Conservation (phyloP, 2,888 invertebrate species). For the Phaonia tiefii region DNA sequence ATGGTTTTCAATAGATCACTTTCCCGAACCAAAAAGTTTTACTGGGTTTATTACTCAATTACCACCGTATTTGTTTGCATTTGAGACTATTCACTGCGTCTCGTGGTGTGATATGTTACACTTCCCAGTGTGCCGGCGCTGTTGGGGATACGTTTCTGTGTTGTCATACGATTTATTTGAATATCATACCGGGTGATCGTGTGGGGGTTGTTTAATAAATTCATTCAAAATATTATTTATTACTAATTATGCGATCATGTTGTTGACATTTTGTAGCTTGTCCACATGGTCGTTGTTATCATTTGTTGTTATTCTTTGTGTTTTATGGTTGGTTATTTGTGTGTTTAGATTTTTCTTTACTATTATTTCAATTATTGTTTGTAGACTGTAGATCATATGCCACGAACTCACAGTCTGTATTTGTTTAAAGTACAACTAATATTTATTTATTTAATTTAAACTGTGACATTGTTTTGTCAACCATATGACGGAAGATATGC, state of each 20-base stretch:
- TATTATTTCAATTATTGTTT: background rate
- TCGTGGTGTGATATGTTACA: conserved; percentile 48
- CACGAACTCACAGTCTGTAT: conserved; percentile 39
- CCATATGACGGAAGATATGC: conserved; percentile 64
- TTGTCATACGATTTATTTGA: conserved; percentile 13
- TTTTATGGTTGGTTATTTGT: conserved; percentile 38
- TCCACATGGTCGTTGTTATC: too few species aligned
- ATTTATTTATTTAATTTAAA: conserved; percentile 37
- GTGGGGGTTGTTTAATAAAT: background rate
- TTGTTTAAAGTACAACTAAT: conserved; percentile 41
- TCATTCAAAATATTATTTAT: conserved; percentile 12
- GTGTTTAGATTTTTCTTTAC: conserved; percentile 25
- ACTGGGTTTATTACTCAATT: conserved; percentile 58
- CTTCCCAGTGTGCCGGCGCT: conserved; percentile 15
- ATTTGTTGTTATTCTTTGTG: conserved; percentile 36
- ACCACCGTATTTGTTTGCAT: conserved; percentile 53
- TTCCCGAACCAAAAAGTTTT: background rate
- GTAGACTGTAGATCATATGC: conserved; percentile 8
- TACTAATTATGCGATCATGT: conserved; percentile 54
- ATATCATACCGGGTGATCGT: conserved; percentile 11
- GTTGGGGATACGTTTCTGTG: background rate
- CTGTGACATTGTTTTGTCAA: conserved; percentile 64
- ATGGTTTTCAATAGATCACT: background rate
- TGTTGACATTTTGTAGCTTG: conserved; percentile 52
- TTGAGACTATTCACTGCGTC: background rate